Base-by-base conservation (phyloP, 2,113 vertebrate genomes). In the Carassius gibelio region DNA sequence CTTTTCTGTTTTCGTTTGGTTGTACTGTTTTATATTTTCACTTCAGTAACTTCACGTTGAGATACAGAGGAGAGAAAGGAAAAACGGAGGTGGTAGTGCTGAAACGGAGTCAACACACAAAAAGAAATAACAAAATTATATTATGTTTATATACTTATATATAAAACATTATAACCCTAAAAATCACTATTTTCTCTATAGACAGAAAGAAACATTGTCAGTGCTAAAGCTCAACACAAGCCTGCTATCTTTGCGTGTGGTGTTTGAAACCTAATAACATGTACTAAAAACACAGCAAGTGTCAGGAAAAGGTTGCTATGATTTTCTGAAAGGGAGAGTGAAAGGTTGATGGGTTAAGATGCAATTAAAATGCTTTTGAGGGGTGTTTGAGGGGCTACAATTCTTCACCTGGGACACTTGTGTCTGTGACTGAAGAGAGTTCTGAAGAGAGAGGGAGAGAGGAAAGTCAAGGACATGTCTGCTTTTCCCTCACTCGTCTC, bases 401-500 rank as follows among this genome's bases (percentile, higher is more conserved):
- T 91, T 91, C 91, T 78, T 93, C 90, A 91, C 88, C 88, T 62
- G 87, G 84, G 59, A 87, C 88, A 79, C 71, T 84, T 90, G 85
- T 85, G 17, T 69, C 4, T 17, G 23, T 82, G 88, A 91, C 90
- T 89, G 89, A 88, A 75, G 50, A 72, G 69, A 72, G 69, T 72
- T 72, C 9, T 61, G 48, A 55, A 23, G 19, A 23, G 75, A 55
- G 57, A 77, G 61, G 50, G 21, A 42, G 30, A 6, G 45, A 75
- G 42, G 69, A 86, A 64, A 83, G 36, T 81, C 50, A 75, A 76
- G 84, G 84, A 85, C 75, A 77, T 59, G 62, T 69, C 64, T 85
- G 36, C 42, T 19, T 81, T 57, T 59, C 61, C 26, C 64, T 45
- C 50, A 61, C 71, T 85, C 21, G 62, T 85, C 66, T 30, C 66